A percentile compares a stretch with the other conserved stretches of the same genome.
These are phyloP conservation scores for Pocillopora damicornis DNA, from an alignment of 64 coral and sea anemone species.

Conservation along the genomic window DNA sequence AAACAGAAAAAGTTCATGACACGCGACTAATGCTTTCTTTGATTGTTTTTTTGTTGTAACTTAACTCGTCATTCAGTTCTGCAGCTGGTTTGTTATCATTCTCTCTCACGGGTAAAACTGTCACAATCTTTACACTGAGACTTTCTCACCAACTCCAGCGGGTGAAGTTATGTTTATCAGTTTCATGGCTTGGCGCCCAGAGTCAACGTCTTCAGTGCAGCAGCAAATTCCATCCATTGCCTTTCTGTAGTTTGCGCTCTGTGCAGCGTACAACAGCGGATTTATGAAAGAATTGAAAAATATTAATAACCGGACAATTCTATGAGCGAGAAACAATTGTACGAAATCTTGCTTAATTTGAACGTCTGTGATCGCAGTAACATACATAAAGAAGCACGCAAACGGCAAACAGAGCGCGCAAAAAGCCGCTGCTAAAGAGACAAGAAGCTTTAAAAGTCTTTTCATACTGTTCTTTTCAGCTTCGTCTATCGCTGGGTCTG, in stretches of 20 bases:
- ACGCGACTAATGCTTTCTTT: no score
- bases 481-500: neutral
- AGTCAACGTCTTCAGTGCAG: neutral
- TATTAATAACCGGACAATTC: conserved; percentile 12
- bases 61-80: neutral
- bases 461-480: neutral
- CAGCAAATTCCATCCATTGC: neutral
- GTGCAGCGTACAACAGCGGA: conserved; percentile 17
- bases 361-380: neutral
- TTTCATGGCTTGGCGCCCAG: neutral
- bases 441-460: conserved; percentile 17
- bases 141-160: neutral
- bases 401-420: conserved; percentile 8
- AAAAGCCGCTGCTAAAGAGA: neutral
- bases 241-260: conserved; percentile 19
- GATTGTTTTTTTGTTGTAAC: neutral
- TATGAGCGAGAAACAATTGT: neutral
- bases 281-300: conserved; percentile 16
- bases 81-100: neutral
- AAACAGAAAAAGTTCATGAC: no score
- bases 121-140: neutral
- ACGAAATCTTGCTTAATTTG: neutral
- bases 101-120: neutral
- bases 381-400: conserved; percentile 12
- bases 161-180: neutral